Base-by-base conservation (phyloP, 1,140 invertebrate genomes). In the Armadillidium nasatum region DNA sequence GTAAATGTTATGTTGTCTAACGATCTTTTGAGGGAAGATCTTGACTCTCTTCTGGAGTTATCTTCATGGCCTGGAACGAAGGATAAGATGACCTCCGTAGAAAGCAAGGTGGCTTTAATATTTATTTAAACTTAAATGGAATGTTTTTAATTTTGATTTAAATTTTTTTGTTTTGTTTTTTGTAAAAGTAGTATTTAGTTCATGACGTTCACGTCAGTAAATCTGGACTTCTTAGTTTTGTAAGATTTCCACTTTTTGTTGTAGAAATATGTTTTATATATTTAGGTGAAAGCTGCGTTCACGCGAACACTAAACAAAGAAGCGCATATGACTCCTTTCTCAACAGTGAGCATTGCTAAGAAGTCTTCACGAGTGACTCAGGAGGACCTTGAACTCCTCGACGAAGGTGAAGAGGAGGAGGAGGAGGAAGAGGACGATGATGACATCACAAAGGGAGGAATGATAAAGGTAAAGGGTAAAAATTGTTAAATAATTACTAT, bases 251-350 rank as follows among this genome's bases (percentile, higher is more conserved):
- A 2, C 10, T 22, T n/a, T 22, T 23, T 71, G 67, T 74, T 21
- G 19, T 50, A 45, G 66, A 74, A 15, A 22, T 22, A 50, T 80
- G 75, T 76, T 81, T 72, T 76, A 75, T 33, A 33, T 33, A 33
- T 33, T 33, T 78, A 93, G 90, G 89, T 92, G 0, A 99, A 98
- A 87, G 89, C 94, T 19, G 94, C 96, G 0, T 92, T 99, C 83
- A 99, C 97, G 0, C 89, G 94, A 67, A 87, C 90, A 0, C 96
- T 96, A 83, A 98, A 98, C 83, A 98, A 97, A 84, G 90, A 90
- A 78, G 86, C 88, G 0, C 85, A 88, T 43, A 85, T 90, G 69
- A 88, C 91, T 60, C 73, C 91, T 92, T 60, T 69, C 73, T 50
- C 76, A 33, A 19, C 73, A 54, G 19, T 11, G 33, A 6, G 33